Percentiles rank a stretch among this genome's conserved stretches.
Evolutionary conservation across 2,888 invertebrate species (phyloP).

Genomic region (Physocephala rufipes): DNA sequence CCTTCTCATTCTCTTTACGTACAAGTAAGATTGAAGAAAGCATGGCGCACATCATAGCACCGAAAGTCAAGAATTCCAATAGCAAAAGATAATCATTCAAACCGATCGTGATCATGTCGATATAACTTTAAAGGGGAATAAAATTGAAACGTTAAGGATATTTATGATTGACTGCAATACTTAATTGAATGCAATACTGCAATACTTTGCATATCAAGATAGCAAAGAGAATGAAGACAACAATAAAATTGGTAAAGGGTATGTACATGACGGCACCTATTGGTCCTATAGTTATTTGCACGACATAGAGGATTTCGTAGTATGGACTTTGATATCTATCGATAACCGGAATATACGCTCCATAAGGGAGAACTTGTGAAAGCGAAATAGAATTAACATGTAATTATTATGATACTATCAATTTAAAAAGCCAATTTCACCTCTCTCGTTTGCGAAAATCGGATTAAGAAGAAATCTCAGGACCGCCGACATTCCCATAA

Average conservation of each 20-base stretch:
- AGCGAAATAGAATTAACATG: not conserved
- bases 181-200: conserved; percentile 38
- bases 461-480: conserved; percentile 46
- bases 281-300: conserved; percentile 44
- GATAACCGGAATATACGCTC: conserved; percentile 43
- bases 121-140: conserved; percentile 20
- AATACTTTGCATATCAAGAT: conserved; percentile 43
- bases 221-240: conserved; percentile 45
- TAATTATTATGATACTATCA: not conserved
- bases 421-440: conserved; percentile 19
- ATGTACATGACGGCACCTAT: conserved; percentile 48
- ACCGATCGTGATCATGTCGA: conserved; percentile 15
- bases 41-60: conserved; percentile 48
- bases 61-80: conserved; percentile 46
- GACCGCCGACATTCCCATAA: conserved; percentile 52
- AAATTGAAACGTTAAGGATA: too few species aligned
- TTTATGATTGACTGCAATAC: too few species aligned
- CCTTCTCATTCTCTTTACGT: too few species aligned
- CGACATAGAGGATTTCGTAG: conserved; percentile 44
- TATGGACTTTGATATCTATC: conserved; percentile 41
- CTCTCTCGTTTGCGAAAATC: conserved; percentile 42
- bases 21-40: conserved; percentile 47
- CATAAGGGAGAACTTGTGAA: conserved; percentile 45
- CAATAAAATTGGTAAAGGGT: conserved; percentile 45
- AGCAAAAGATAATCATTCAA: conserved; percentile 35